A percentile compares a stretch with the other conserved stretches of the same genome.
phyloP scores from a whole-genome alignment of 2,797 vertebrate species.

The Eupleurogrammus muticus region DNA sequence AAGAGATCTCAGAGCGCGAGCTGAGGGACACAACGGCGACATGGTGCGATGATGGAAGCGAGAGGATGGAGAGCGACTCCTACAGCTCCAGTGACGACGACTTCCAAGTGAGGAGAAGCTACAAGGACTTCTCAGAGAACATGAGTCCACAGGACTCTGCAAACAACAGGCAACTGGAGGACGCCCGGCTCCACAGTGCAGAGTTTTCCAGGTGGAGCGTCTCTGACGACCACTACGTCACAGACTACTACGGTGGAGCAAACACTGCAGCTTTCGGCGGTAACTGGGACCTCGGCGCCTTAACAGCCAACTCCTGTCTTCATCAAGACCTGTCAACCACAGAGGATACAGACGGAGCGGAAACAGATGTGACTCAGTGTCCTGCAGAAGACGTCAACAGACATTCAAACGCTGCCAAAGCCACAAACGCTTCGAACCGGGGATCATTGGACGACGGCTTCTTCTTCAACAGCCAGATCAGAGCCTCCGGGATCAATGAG shows the following conservation, averaged over 20 bases:
- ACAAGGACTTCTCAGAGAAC: conserved; percentile 5
- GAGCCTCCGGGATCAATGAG: conserved; percentile 24
- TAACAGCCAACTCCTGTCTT: conserved; percentile 25
- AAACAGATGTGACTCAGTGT: conserved; percentile 23
- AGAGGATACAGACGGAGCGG: conserved; percentile 38
- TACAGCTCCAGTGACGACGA: conserved; percentile 63
- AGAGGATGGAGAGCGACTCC: conserved; percentile 47
- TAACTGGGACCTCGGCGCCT: conserved; percentile 29
- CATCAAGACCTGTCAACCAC: conserved; percentile 46
- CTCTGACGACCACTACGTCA: conserved; percentile 5
- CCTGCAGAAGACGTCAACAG: conserved; percentile 24
- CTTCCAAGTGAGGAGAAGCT: conserved; percentile 9
- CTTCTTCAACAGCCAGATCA: conserved; percentile 47
- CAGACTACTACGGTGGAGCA: background rate
- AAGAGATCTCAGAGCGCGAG: background rate
- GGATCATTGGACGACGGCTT: conserved; percentile 70
- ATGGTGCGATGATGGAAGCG: conserved; percentile 19
- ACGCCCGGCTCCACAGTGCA: background rate
- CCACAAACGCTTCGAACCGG: conserved; percentile 24
- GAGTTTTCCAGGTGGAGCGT: conserved; percentile 16
- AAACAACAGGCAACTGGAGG: conserved; percentile 10
- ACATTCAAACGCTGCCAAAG: conserved; percentile 14
- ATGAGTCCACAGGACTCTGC: background rate
- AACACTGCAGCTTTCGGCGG: conserved; percentile 30
- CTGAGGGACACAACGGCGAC: background rate